Conservation (phyloP, 2,113 vertebrate species). For the Atractosteus spatula region DNA sequence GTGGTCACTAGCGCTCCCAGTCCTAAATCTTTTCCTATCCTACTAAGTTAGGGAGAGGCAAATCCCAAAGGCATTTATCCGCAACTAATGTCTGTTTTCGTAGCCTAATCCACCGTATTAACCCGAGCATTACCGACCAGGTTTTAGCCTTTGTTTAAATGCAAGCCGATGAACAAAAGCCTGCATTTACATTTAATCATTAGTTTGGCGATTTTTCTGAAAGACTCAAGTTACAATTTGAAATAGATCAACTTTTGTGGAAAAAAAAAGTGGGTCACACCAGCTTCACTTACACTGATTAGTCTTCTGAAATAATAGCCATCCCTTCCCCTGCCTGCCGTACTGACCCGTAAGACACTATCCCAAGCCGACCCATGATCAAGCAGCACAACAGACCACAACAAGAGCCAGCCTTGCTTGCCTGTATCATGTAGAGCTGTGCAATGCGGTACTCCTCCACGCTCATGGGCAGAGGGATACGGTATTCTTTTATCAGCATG, state of each 20-base stretch:
- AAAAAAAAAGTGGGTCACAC: too few species aligned
- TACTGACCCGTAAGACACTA: too few species aligned
- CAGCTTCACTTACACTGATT: too few species aligned
- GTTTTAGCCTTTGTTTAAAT: not conserved
- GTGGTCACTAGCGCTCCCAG: too few species aligned
- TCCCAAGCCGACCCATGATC: not conserved
- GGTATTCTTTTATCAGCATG: slow-evolving; percentile 97
- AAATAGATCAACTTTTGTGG: too few species aligned
- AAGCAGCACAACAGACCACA: not conserved
- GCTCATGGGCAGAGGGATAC: slow-evolving; percentile 93
- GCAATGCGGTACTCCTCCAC: slow-evolving; percentile 97
- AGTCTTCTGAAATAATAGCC: too few species aligned
- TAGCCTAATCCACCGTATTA: slow-evolving; percentile 1
- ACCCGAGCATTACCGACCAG: not conserved
- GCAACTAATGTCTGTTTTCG: not conserved
- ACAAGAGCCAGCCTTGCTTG: slow-evolving; percentile 45
- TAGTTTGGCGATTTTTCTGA: too few species aligned
- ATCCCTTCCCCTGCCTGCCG: not conserved
- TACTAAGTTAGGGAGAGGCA: not conserved
- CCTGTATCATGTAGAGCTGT: slow-evolving; percentile 98
- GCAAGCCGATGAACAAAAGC: too few species aligned
- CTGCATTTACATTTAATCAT: too few species aligned
- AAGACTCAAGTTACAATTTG: too few species aligned
- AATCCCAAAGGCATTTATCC: not conserved
- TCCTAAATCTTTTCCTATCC: too few species aligned